Evolutionary conservation across 2,797 vertebrate genomes (phyloP).

Genomic region (Aulostomus chinensis): DNA sequence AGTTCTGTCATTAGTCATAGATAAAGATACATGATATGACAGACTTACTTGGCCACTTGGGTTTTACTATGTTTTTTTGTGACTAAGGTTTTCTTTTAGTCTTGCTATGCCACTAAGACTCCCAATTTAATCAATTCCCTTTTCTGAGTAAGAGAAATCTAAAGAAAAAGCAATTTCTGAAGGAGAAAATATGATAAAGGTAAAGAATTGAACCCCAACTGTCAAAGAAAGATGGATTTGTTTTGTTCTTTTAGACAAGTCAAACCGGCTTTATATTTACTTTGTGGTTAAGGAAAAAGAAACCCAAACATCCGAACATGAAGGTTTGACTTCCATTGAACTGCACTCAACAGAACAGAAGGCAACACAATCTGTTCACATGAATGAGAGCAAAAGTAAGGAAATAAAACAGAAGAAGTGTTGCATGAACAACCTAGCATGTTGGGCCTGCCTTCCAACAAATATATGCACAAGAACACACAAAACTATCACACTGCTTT

Average conservation of each 20-base stretch:
- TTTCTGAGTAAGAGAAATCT: slow-evolving; percentile 58
- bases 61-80: slow-evolving; percentile 50
- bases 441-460: too few species aligned
- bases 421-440: too few species aligned
- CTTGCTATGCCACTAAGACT: slow-evolving; percentile 37
- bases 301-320: slow-evolving; percentile 38
- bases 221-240: slow-evolving; percentile 70
- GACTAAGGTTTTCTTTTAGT: slow-evolving; percentile 30
- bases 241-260: slow-evolving; percentile 54
- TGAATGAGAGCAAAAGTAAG: too few species aligned
- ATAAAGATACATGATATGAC: slow-evolving; percentile 67
- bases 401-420: too few species aligned
- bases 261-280: slow-evolving; percentile 54
- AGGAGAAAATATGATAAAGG: slow-evolving; percentile 65
- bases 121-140: slow-evolving; percentile 72
- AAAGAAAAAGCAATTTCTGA: slow-evolving; percentile 73
- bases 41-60: slow-evolving; percentile 51
- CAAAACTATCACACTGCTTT: too few species aligned
- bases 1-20: slow-evolving; percentile 62
- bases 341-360: too few species aligned
- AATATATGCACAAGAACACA: too few species aligned
- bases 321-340: slow-evolving; percentile 8
- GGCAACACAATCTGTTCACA: too few species aligned
- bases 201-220: slow-evolving; percentile 56
- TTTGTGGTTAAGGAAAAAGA: slow-evolving; percentile 40